Evolutionary conservation across 2,113 vertebrate species (phyloP), one percentile per base, ranked within the genome.

Genomic region (Megaceryle maxima): DNA sequence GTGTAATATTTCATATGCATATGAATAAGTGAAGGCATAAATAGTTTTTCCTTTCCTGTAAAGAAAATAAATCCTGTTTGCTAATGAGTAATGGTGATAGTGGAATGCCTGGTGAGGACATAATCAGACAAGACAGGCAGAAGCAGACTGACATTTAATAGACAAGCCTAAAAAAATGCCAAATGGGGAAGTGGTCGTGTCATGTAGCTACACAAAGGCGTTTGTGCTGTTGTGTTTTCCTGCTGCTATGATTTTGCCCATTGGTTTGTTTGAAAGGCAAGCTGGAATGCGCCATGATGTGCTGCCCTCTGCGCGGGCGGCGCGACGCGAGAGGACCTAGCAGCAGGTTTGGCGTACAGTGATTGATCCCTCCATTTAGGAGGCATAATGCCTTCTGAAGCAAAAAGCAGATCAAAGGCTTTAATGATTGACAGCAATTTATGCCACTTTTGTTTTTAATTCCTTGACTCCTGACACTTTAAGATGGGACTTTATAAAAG

Each of bases 401-500:
- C 78, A 82, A 91, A 29, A 69, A 95, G 53, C 90, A 96, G 93
- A 97, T 96, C 93, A 96, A 97, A 97, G 90, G 31, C 81, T 78
- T 86, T 57, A n/a, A 67, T 97, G 97, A 98, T 78, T 97, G 97
- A 96, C 97, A 97, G 96, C 43, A 4, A 88, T 91, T 94, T 93
- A 86, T 88, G 55, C 83, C 24, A 28, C 90, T 97, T 98, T 97
- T 97, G 91, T 97, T 97, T 98, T 97, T 96, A 96, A 96, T 96
- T 96, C 95, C 94, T 95, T 94, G 95, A 95, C 94, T 95, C 67
- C 94, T 91, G 92, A 97, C 94, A 94, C 76, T 95, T 90, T 92
- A 94, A 97, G 87, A 91, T 16, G 16, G 72, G 82, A 29, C 94
- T 97, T 95, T 66, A 88, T 83, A 93, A 62, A 96, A 92, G 96